Evolutionary conservation across 1,140 invertebrate genomes (phyloP).

Genomic region (Papilio xuthus): DNA sequence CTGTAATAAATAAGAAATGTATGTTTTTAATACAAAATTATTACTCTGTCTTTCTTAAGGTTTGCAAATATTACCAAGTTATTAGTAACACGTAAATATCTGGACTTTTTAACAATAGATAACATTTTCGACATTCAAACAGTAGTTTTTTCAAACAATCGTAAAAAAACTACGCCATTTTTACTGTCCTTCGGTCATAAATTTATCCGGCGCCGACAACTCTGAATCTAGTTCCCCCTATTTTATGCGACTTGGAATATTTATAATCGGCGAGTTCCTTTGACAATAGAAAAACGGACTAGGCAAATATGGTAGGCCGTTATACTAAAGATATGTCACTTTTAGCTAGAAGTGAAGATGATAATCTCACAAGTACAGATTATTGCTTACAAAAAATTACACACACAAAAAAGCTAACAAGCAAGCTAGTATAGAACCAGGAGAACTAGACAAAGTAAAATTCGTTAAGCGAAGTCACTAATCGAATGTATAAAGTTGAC

Average conservation of each 20-base stretch:
- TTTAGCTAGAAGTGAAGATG: neutral
- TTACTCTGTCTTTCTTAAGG: too few relatives aligned
- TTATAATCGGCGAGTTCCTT: conserved; percentile 1
- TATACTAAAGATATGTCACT: too few relatives aligned
- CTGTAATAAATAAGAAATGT: too few relatives aligned
- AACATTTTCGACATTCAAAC: neutral
- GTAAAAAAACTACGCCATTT: conserved; percentile 15
- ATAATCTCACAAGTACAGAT: too few relatives aligned
- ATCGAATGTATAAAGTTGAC: too few relatives aligned
- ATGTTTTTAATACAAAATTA: too few relatives aligned
- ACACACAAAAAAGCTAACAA: too few relatives aligned
- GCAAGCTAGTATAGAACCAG: too few relatives aligned
- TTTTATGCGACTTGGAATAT: conserved; percentile 25
- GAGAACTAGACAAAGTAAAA: too few relatives aligned
- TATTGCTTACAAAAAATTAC: too few relatives aligned
- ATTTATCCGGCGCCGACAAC: neutral
- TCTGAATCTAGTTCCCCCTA: conserved; percentile 21
- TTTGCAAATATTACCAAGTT: too few relatives aligned
- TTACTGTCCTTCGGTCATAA: conserved; percentile 1
- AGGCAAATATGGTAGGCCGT: neutral
- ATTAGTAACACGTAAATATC: neutral
- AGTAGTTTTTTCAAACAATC: neutral
- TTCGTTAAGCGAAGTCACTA: too few relatives aligned
- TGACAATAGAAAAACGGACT: neutral
- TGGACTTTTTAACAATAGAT: neutral